Conservation (phyloP, 1,140 invertebrate species). For the Tetragnatha versicolor region DNA sequence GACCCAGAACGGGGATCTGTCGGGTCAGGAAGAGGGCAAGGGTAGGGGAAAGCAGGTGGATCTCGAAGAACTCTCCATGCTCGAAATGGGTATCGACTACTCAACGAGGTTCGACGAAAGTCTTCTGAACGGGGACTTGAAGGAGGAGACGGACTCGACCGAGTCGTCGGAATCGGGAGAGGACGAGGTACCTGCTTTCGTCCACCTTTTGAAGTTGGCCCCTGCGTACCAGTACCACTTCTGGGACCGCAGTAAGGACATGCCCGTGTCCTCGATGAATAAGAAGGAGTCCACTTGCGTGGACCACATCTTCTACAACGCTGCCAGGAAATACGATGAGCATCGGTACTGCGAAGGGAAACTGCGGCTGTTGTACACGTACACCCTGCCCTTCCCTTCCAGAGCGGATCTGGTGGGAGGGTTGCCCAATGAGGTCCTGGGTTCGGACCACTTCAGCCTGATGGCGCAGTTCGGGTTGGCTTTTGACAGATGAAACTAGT, state of each 20-base stretch:
- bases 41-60: conserved; percentile 22
- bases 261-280: conserved; percentile 25
- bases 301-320: conserved; percentile 39
- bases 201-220: conserved; percentile 25
- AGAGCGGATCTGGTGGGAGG: conserved; percentile 47
- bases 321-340: not conserved
- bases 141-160: not conserved
- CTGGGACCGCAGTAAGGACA: not conserved
- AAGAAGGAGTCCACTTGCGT: conserved; percentile 20
- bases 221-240: conserved; percentile 27
- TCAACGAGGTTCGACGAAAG: conserved; percentile 1
- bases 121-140: not conserved
- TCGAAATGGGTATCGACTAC: conserved; percentile 8
- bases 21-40: conserved; percentile 58
- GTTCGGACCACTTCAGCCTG: conserved; percentile 58
- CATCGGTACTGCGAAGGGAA: not conserved
- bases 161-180: not conserved
- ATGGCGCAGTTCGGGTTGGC: conserved; percentile 55
- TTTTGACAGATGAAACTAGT: not conserved
- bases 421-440: conserved; percentile 57
- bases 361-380: conserved; percentile 39
- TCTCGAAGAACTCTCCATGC: conserved; percentile 1
- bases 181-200: not conserved
- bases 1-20: conserved; percentile 60
- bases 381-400: not conserved